These are phyloP conservation scores for Chondrosia reniformis DNA, from an alignment of 37 sponge, comb jelly and placozoan species.

Conservation along the genomic window DNA sequence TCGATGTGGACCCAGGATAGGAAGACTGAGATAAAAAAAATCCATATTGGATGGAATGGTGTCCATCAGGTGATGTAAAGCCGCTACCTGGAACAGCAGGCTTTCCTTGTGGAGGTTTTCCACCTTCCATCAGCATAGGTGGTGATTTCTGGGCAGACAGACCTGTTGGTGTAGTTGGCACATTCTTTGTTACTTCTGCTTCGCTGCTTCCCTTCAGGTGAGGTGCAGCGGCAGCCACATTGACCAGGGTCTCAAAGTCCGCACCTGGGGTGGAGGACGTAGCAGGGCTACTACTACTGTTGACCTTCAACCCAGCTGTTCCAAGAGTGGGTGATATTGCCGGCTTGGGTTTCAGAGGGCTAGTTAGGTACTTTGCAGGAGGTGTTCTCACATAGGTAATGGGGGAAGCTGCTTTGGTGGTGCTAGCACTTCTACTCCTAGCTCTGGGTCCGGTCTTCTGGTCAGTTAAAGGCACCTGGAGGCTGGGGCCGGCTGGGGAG, in stretches of 20 bases:
- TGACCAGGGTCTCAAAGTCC: slow-evolving; percentile 66
- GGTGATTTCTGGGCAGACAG: not conserved
- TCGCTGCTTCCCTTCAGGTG: slow-evolving; percentile 20
- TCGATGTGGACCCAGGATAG: not conserved
- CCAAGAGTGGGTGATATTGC: not conserved
- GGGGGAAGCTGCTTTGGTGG: slow-evolving; percentile 40
- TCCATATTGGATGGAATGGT: not conserved
- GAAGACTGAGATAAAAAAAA: not conserved
- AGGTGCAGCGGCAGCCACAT: slow-evolving; percentile 62
- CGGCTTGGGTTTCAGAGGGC: slow-evolving; percentile 2
- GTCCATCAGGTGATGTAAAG: not conserved
- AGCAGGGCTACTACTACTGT: not conserved
- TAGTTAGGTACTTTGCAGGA: not conserved
- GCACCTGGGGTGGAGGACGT: slow-evolving; percentile 19
- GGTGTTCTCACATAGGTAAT: not conserved
- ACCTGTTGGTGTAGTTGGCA: not conserved
- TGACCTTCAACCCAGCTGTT: not conserved
- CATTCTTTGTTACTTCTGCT: not conserved
- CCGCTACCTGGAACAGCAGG: not conserved
- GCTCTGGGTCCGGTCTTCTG: slow-evolving; percentile 34
- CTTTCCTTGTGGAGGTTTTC: not conserved
- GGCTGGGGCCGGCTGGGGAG: slow-evolving; percentile 65
- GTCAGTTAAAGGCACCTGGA: slow-evolving; percentile 53
- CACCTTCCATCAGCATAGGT: not conserved
- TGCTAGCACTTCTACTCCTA: slow-evolving; percentile 46